Evolutionary conservation across 1,140 invertebrate species (phyloP), one percentile per base, ranked within the genome.

Genomic region (Euglossa dilemma): DNA sequence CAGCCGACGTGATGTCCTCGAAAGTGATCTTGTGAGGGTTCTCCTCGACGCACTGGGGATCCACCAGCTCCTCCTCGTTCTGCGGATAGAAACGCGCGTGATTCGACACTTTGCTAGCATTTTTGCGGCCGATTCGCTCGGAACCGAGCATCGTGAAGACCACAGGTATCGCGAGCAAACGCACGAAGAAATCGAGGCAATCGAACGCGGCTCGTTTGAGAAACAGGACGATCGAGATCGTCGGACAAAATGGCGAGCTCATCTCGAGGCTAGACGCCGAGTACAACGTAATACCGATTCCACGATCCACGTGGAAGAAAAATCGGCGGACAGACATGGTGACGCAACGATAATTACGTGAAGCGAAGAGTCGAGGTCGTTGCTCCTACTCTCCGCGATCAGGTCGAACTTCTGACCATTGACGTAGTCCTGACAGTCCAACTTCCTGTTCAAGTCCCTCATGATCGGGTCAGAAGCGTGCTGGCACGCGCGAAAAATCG

Each of bases 1-100:
- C 97, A 0, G 98, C 98, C 12, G 97, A 97, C 23, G 97, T 98
- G 28, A 99, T 96, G 92, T 99, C 98, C 90, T 98, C 96, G 92
- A 99, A 99, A 8, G 95, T 95, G 28, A 99, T 96, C 83, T 94
- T 95, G 52, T 96, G 94, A 2, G 98, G 98, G 66, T 96, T 95
- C 1, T 96, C 95, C 50, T 97, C 97, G 90, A 98, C 95, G 92
- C 98, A 98, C 91, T 95, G 96, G 36, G 97, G 96, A 93, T 98
- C 97, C 43, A 91, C 92, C 59, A 94, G 92, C 25, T 93, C 93
- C 92, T 94, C 93, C 69, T 93, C 93, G 67, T 75, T 57, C 80
- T 84, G 78, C 18, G 18, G 4, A 81, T 25, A 75, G 12, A 85
- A 76, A 71, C n/a, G 36, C 18, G 18, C 47, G 16, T 0, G 1